Evolutionary conservation across 2,797 vertebrate species (phyloP).

Genomic region (Danio jaintianensis): DNA sequence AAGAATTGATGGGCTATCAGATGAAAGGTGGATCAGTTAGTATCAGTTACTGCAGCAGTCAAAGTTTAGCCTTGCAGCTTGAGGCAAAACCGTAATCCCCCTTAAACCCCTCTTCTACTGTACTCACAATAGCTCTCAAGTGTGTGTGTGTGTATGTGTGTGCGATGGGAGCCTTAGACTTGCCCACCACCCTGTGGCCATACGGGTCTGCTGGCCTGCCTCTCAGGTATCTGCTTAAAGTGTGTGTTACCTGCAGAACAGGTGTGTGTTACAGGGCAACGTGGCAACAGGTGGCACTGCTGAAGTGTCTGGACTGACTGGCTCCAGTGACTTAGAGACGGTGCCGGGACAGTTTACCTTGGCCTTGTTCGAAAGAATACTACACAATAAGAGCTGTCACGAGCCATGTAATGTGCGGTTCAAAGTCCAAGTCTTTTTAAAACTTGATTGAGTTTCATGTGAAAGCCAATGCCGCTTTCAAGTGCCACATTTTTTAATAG

Average conservation of each 20-base stretch:
- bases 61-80: slow-evolving; percentile 69
- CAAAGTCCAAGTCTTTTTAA: slow-evolving; percentile 70
- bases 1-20: slow-evolving; percentile 64
- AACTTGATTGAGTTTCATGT: slow-evolving; percentile 75
- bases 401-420: slow-evolving; percentile 77
- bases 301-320: slow-evolving; percentile 78
- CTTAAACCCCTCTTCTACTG: slow-evolving; percentile 74
- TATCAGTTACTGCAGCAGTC: slow-evolving; percentile 69
- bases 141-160: slow-evolving; percentile 52
- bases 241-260: slow-evolving; percentile 59
- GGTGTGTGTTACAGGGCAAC: slow-evolving; percentile 81
- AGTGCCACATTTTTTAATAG: slow-evolving; percentile 45
- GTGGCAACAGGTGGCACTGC: slow-evolving; percentile 76
- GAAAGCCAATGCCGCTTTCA: slow-evolving; percentile 62
- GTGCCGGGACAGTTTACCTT: slow-evolving; percentile 72
- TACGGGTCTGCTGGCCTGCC: slow-evolving; percentile 34
- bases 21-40: slow-evolving; percentile 71
- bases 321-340: slow-evolving; percentile 78
- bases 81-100: slow-evolving; percentile 72
- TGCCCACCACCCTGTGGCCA: slow-evolving; percentile 51
- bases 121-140: slow-evolving; percentile 76
- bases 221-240: slow-evolving; percentile 56
- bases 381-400: slow-evolving; percentile 82
- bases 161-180: slow-evolving; percentile 35
- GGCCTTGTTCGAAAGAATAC: slow-evolving; percentile 72